Conservation (phyloP, 2,113 vertebrate genomes). For the Panthera uncia region DNA sequence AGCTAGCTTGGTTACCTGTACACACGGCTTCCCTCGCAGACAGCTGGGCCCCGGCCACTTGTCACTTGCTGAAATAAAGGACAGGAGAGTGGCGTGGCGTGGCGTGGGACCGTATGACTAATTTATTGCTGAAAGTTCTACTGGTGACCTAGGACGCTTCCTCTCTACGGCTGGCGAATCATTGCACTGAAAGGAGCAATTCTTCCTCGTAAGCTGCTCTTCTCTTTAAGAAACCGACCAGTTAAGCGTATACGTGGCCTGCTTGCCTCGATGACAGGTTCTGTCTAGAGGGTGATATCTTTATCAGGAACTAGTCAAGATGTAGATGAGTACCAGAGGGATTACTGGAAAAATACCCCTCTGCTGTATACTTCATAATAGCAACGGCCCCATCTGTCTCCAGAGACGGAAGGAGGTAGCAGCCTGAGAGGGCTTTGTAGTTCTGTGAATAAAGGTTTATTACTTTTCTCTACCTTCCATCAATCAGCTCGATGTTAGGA, state of each 20-base stretch:
- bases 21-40: background rate
- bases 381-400: slow-evolving; percentile 53
- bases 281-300: slow-evolving; percentile 43
- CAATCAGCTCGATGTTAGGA: slow-evolving; percentile 71
- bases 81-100: background rate
- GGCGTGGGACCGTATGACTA: background rate
- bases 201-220: slow-evolving; percentile 8
- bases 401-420: slow-evolving; percentile 43
- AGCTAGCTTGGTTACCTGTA: background rate
- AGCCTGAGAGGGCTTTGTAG: slow-evolving; percentile 62
- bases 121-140: slow-evolving; percentile 42
- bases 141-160: background rate
- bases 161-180: slow-evolving; percentile 26
- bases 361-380: slow-evolving; percentile 55
- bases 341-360: slow-evolving; percentile 27
- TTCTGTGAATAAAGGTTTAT: slow-evolving; percentile 77
- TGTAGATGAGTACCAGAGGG: slow-evolving; percentile 44
- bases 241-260: slow-evolving; percentile 23
- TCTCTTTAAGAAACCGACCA: slow-evolving; percentile 52
- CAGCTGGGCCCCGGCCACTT: background rate
- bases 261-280: slow-evolving; percentile 36
- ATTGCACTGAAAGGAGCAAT: slow-evolving; percentile 10
- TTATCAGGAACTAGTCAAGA: slow-evolving; percentile 56
- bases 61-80: background rate
- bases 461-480: slow-evolving; percentile 76